Base-by-base conservation (phyloP, 2,888 invertebrate genomes). In the Apantesis nais region DNA sequence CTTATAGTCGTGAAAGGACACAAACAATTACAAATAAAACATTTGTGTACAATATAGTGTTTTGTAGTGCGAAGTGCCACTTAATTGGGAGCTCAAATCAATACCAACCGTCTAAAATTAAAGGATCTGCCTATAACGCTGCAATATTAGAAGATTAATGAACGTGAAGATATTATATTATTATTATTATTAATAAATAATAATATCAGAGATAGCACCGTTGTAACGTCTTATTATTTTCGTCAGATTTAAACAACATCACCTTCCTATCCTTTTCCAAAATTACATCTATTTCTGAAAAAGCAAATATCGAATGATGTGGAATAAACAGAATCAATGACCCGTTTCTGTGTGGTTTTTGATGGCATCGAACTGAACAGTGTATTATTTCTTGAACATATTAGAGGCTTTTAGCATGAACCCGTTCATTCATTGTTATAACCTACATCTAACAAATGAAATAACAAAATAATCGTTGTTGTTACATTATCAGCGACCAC, bases 401-500 rank as follows among this genome's bases (percentile, higher is more conserved):
- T 63, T 41, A 62, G n/a, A 62, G 14, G 25, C 25, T 63, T 41
- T 19, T 63, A 29, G 29, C 19, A 58, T 16, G 16, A 25, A 39
- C 19, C 9, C 39, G 12, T 37, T 39, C 58, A 39, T 66, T 60
- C 5, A 60, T 62, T 62, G 48, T 62, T 34, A 39, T 63, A 41
- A 63, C 48, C 67, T 67, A 63, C 44, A 64, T 44, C 41, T 55
- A 67, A 52, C 16, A 55, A 63, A 39, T 29, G 31, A n/a, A 16
- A 52, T 37, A 37, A 66, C 65, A 55, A 63, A 64, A 22, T 63
- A 44, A 9, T 29, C 55, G 52, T 44, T 67, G 64, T 61, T 63
- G 16, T 62, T 16, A 39, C 44, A 61, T 63, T 64, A 68, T 67
- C 66, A 48, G 9, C 41, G 55, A 31, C 16, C 52, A 61, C 72